Evolutionary conservation across 1,140 invertebrate species (phyloP).

Genomic region (Bombus cullumanus): DNA sequence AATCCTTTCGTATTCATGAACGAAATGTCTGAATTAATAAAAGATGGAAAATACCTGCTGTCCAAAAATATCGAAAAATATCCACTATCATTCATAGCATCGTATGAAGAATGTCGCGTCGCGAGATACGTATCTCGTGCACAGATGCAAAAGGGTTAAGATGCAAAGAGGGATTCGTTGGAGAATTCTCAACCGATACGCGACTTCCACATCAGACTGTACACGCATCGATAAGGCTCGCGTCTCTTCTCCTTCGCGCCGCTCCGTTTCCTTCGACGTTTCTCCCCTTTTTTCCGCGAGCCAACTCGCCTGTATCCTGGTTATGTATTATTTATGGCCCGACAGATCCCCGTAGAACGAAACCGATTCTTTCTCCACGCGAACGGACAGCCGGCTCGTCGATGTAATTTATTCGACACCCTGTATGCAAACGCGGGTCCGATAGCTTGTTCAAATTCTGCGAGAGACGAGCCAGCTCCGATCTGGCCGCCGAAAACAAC

Average conservation of each 20-base stretch:
- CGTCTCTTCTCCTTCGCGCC: background rate
- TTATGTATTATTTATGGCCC: constrained; percentile 74
- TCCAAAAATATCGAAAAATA: background rate
- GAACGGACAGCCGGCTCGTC: constrained; percentile 16
- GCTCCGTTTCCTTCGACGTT: constrained; percentile 6
- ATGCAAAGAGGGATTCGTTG: background rate
- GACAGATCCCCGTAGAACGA: constrained; percentile 61
- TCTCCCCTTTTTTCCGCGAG: constrained; percentile 21
- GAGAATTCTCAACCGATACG: background rate
- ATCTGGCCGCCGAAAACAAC: background rate
- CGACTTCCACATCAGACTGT: background rate
- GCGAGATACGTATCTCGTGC: background rate
- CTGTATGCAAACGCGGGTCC: constrained; percentile 46
- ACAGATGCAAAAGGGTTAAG: background rate
- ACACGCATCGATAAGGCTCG: constrained; percentile 19
- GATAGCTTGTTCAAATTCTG: constrained; percentile 22
- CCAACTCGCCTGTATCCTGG: constrained; percentile 13
- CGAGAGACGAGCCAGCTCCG: background rate
- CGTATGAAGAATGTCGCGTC: background rate
- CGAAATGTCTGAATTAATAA: background rate
- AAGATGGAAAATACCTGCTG: background rate
- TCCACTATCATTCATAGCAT: background rate
- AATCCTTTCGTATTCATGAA: background rate
- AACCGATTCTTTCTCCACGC: constrained; percentile 40
- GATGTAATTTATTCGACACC: constrained; percentile 58